Evolutionary conservation across 2,113 vertebrate genomes (phyloP).

Genomic region (Oxyruncus cristatus): DNA sequence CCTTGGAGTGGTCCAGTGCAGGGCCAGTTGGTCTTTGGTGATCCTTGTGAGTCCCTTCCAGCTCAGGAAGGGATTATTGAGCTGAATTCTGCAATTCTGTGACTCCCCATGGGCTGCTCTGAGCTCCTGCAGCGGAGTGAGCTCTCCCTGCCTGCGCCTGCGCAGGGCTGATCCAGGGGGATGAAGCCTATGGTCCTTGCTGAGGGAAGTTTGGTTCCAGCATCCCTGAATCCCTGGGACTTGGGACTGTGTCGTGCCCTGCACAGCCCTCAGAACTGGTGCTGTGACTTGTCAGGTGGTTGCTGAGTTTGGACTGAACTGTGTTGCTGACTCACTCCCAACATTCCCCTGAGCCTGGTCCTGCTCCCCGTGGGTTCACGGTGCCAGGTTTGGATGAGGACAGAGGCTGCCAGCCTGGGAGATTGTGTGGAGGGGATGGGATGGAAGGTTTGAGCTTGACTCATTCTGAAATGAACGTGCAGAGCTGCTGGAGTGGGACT

Average conservation of each 20-base stretch:
- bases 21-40: not conserved
- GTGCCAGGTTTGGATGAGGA: not conserved
- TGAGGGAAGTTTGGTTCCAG: not conserved
- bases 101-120: not conserved
- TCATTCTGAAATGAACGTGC: not conserved
- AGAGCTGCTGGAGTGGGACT: not conserved
- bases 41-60: not conserved
- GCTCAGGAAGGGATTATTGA: no score
- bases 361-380: fast-evolving
- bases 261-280: not conserved
- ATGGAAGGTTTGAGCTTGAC: not conserved
- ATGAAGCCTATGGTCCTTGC: not conserved
- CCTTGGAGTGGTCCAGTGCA: not conserved
- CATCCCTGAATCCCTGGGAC: not conserved
- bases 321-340: not conserved
- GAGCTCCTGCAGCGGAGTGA: fast-evolving
- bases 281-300: not conserved
- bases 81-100: not conserved
- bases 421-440: not conserved
- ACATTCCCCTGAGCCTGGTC: fast-evolving
- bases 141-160: no score
- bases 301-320: not conserved
- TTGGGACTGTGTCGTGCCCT: fast-evolving
- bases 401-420: not conserved
- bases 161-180: not conserved